phyloP scores from a whole-genome alignment of 92 coral and sea anemone genomes.

The Epizoanthus rinbou region DNA sequence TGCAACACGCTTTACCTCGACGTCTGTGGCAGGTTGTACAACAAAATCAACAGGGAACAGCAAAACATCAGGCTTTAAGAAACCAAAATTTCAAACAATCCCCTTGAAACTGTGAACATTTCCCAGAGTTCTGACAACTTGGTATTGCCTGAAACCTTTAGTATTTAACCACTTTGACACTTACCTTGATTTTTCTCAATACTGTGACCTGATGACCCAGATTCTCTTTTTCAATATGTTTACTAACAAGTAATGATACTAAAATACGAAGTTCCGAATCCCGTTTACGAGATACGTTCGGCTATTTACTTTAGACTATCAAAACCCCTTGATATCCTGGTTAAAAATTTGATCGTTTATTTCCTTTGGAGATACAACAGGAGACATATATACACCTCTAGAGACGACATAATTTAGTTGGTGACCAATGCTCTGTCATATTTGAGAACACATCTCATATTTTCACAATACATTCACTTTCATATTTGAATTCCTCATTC shows the following conservation, averaged over 20 bases:
- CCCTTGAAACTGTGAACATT: slow-evolving; percentile 29
- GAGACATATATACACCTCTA: slow-evolving; percentile 34
- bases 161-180: neutral
- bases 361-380: slow-evolving; percentile 33
- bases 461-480: slow-evolving; percentile 12
- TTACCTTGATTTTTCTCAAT: slow-evolving; percentile 33
- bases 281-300: slow-evolving; percentile 4
- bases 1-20: slow-evolving; percentile 22
- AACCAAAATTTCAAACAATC: slow-evolving; percentile 45
- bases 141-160: neutral
- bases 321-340: slow-evolving; percentile 64
- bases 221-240: slow-evolving; percentile 34
- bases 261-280: slow-evolving; percentile 10
- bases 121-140: slow-evolving; percentile 16
- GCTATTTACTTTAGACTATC: slow-evolving; percentile 59
- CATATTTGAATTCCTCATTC: slow-evolving; percentile 24
- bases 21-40: slow-evolving; percentile 49
- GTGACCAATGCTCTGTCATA: slow-evolving; percentile 31
- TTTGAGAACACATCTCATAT: slow-evolving; percentile 29
- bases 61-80: slow-evolving; percentile 38
- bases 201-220: slow-evolving; percentile 75
- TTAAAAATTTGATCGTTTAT: slow-evolving; percentile 55
- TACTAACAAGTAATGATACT: slow-evolving; percentile 24
- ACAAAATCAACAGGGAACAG: slow-evolving; percentile 49
- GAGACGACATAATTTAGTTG: slow-evolving; percentile 36